Base-by-base conservation (phyloP, 1,140 invertebrate species). In the Melipona quadrifasciata region DNA sequence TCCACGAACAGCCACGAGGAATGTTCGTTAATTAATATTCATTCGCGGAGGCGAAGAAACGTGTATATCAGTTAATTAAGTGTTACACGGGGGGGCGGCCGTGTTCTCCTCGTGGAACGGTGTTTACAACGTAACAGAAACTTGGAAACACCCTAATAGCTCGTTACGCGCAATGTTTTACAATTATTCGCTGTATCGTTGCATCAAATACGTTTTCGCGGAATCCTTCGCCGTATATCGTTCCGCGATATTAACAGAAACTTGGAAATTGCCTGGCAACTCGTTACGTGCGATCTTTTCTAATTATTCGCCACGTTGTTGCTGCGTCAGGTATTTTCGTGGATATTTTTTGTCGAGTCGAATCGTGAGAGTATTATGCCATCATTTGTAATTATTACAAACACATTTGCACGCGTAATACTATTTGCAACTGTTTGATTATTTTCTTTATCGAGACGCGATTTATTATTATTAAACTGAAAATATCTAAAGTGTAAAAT, bases 1-100 rank as follows among this genome's bases (percentile, higher is more conserved):
- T 31, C 71, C 68, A 39, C 34, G 39, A 67, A 64, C 55, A 53
- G 68, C 24, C 47, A 47, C 6, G 34, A 73, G 71, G 11, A 27
- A 55, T 51, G 47, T 12, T 53, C 47, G 51, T 73, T 73, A 53
- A 73, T 73, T 73, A 73, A 73, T 73, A 73, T 73, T 73, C 71
- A 55, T 73, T 73, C 47, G 51, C n/a, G 39, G 19, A 17, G 39
- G 17, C 24, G 24, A 51, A 19, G 47, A 55, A 53, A 73, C 51
- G 71, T 21, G 71, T 55, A 51, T 73, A 73, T 55, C 27, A 27
- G 71, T 73, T 73, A 73, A 73, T 73, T 73, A 53, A 73, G 47
- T 55, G 31, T 73, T 27, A 31, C 47, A 27, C 51, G 24, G n/a
- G 21, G 24, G n/a, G 21, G 31, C 71, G n/a, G 55, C 47, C 71